phyloP scores from a whole-genome alignment of 2,113 vertebrate species.

The rabbit (Oryctolagus cuniculus) region DNA sequence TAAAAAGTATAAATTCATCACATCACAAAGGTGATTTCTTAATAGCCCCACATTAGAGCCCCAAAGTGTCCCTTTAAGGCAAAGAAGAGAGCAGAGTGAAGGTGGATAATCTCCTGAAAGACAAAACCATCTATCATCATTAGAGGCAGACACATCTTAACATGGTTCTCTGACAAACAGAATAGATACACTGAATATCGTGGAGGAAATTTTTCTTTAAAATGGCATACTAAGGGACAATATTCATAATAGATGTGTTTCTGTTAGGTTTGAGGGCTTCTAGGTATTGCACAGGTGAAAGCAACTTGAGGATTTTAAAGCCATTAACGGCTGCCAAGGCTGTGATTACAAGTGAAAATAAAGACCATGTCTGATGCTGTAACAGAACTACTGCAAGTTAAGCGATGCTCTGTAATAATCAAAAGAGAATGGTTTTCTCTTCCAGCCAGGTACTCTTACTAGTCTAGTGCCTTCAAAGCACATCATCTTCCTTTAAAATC shows the following conservation, averaged over 20 bases:
- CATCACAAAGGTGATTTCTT: conserved; percentile 65
- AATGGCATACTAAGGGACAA: conserved; percentile 81
- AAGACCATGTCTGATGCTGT: conserved; percentile 81
- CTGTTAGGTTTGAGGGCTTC: conserved; percentile 82
- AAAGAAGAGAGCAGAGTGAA: conserved; percentile 75
- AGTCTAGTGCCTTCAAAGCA: conserved; percentile 77
- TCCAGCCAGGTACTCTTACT: conserved; percentile 76
- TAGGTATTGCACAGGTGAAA: conserved; percentile 81
- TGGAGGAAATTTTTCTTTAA: conserved; percentile 79
- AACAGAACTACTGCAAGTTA: conserved; percentile 73
- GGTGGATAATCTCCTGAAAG: conserved; percentile 77
- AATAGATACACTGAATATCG: conserved; percentile 74
- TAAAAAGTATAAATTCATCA: conserved; percentile 63
- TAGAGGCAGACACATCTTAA: conserved; percentile 73
- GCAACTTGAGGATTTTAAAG: conserved; percentile 77
- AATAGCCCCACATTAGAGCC: conserved; percentile 69
- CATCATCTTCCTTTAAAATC: conserved; percentile 80
- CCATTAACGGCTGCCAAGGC: conserved; percentile 68
- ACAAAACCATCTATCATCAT: conserved; percentile 74
- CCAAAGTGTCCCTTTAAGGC: conserved; percentile 76
- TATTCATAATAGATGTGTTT: conserved; percentile 88
- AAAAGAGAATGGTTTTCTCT: conserved; percentile 70
- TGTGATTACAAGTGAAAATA: conserved; percentile 83
- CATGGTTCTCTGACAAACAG: conserved; percentile 80
- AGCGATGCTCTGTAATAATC: conserved; percentile 66